Evolutionary conservation across 2,888 invertebrate genomes (phyloP), one percentile per base, ranked within the genome.

Genomic region (Cephus spinipes): DNA sequence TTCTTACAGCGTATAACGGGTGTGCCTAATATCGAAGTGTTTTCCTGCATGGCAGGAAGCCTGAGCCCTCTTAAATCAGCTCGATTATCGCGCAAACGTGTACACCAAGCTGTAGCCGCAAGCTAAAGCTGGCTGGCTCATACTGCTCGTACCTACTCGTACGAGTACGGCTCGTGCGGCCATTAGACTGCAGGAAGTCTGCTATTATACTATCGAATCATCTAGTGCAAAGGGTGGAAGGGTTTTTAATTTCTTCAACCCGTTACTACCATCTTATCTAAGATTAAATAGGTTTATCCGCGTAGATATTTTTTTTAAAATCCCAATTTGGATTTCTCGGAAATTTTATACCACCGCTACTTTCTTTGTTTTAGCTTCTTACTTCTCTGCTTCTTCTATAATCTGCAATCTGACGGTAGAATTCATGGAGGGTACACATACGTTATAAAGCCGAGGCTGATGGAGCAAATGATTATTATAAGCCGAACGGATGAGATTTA

Each of bases 11-110:
- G 4, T 23, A 55, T 83, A 83, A 80, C 84, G 87, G 87, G 88
- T 88, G 87, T 86, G 85, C 85, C 85, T 86, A 85, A 87, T 86
- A 85, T 85, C 84, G 81, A 82, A 85, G 85, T 85, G 85, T 87
- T 88, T 89, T 88, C 89, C 87, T 86, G 87, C 85, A 88, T 85
- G 85, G 84, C 87, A 86, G 89, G 86, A 89, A 88, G 85, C 87
- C 83, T 77, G 85, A 76, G 84, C 85, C 82, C 84, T 55, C 55
- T 86, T 90, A 89, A 89, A 89, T 89, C 89, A 90, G 85, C 82
- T 73, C 87, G 89, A 90, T 90, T 89, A 90, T 90, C 89, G 85
- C 85, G 78, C 85, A 32, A 71, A 32, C 31, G 31, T 71, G 71
- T 31, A 33, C 31, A 33, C 71, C 71, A 71, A 71, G 71, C 31